Base-by-base conservation (phyloP, 2,888 invertebrate species). In the Boloria euphrosyne region DNA sequence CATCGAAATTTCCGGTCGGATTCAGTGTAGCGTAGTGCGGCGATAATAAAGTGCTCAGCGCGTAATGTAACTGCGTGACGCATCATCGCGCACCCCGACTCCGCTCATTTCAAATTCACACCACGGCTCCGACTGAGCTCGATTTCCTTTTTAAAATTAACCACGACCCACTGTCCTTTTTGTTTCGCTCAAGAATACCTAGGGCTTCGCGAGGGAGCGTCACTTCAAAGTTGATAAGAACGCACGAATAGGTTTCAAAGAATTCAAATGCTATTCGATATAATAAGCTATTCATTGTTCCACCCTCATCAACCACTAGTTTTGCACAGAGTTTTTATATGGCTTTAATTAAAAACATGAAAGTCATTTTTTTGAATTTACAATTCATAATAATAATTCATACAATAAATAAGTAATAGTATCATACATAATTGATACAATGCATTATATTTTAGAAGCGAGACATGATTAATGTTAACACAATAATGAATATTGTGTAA, bases 101-200 rank as follows among this genome's bases (percentile, higher is more conserved):
- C 80, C 70, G 72, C 80, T 86, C 87, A 87, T 87, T 88, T 78
- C 73, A 79, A 85, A 89, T 89, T 88, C 89, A 72, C 78, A 74
- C 73, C 81, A 82, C 86, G 85, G 80, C 77, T 78, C 79, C 72
- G 80, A 75, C 78, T 75, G 79, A 82, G 83, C 86, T 89, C 89
- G 87, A 90, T 90, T 90, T 89, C 87, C 90, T 90, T 88, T 90
- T 91, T 89, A 82, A 89, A 91, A 91, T 91, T 91, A 91, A 89
- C 90, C 78, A 86, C 87, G 87, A 88, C 80, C 87, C 86, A 87
- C 82, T 84, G 86, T 90, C 82, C 82, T 89, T 87, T 88, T 90
- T 91, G 90, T 90, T 90, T 90, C 84, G 84, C 78, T 71, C 71
- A 77, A 79, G 79, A 80, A 76, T 80, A 79, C 77, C 81, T 84